A percentile compares a stretch with the other conserved stretches of the same genome.
phyloP scores from a whole-genome alignment of 2,888 invertebrate genomes.

The Eudemis profundana region DNA sequence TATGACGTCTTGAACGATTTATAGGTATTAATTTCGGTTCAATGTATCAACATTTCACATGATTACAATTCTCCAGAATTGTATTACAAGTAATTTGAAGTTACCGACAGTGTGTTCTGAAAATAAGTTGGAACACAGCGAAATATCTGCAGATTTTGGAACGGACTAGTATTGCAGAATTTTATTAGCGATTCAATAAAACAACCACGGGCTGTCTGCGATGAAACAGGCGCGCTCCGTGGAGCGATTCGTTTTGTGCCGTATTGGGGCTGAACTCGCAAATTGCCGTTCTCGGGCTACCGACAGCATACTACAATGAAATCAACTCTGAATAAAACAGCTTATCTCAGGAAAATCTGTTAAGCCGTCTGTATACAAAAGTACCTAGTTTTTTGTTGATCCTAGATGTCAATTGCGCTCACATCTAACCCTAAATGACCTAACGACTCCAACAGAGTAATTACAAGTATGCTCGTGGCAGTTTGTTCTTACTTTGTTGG shows the following conservation, averaged over 20 bases:
- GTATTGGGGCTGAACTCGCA: constrained; percentile 5
- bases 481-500: no score
- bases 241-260: constrained; percentile 9
- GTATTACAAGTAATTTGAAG: no score
- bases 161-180: background rate
- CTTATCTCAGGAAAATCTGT: background rate
- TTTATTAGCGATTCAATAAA: constrained; percentile 15
- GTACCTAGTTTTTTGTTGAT: background rate
- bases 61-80: no score
- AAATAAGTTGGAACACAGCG: background rate
- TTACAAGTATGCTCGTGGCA: background rate
- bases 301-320: constrained; percentile 13
- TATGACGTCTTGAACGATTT: background rate
- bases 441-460: background rate
- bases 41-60: no score
- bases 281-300: constrained; percentile 5
- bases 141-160: background rate
- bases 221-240: constrained; percentile 9
- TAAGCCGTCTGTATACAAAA: no score
- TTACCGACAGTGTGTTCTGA: no score
- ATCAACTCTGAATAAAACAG: background rate
- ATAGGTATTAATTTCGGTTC: background rate
- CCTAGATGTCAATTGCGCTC: constrained; percentile 11
- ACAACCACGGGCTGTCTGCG: constrained; percentile 14
- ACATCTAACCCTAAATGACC: background rate